phyloP scores from a whole-genome alignment of 1,140 invertebrate genomes.

The Cydia pomonella region DNA sequence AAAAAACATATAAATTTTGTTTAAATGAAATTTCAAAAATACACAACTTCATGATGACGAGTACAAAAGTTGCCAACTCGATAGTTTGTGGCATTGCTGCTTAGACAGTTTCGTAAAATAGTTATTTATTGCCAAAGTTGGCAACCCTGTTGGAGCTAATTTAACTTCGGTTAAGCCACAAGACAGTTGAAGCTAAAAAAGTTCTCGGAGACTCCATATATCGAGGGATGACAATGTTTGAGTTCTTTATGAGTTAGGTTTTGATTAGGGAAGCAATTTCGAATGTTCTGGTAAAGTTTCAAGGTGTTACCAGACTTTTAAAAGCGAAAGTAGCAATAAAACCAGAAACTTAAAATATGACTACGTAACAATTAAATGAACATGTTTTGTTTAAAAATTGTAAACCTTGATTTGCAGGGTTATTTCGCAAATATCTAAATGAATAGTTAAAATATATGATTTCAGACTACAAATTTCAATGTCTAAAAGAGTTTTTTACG shows the following conservation, averaged over 20 bases:
- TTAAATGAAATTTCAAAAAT: background rate
- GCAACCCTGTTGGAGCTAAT: conserved; percentile 40
- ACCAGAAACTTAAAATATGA: background rate
- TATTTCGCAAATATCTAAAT: no score
- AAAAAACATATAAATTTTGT: no score
- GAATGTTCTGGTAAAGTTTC: conserved; percentile 1
- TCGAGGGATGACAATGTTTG: conserved; percentile 28
- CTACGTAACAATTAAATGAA: no score
- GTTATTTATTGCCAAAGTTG: conserved; percentile 5
- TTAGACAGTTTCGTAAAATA: conserved; percentile 10
- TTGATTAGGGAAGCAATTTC: conserved; percentile 1
- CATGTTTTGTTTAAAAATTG: no score
- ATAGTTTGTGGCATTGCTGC: background rate
- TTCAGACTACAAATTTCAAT: no score
- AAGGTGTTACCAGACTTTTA: background rate
- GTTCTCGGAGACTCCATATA: conserved; percentile 11
- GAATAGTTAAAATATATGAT: no score
- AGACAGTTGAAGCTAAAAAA: conserved; percentile 39
- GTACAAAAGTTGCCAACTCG: background rate
- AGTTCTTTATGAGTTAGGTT: conserved; percentile 28
- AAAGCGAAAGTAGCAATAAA: background rate
- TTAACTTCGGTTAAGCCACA: conserved; percentile 48
- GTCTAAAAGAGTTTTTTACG: no score
- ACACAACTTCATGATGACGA: background rate
- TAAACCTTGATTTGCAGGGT: no score